Percentiles rank a stretch among this genome's conserved stretches.
phyloP scores from a whole-genome alignment of 1,140 invertebrate species.

The Nomia melanderi region DNA sequence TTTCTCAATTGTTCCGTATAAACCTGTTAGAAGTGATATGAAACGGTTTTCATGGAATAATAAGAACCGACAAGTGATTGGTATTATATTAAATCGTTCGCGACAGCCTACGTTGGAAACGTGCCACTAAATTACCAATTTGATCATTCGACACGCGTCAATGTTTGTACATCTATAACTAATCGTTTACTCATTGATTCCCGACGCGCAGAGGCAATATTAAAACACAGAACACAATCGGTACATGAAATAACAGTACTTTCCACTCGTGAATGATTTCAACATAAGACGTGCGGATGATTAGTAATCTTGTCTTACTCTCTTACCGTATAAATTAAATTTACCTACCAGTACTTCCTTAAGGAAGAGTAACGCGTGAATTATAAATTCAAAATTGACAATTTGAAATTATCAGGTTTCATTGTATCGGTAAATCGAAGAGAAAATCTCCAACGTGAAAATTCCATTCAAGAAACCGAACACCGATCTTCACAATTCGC shows the following conservation, averaged over 20 bases:
- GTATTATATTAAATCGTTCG: background rate
- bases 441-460: background rate
- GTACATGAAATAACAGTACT: conserved; percentile 32
- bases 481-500: conserved; percentile 11
- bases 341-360: no score
- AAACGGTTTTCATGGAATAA: no score
- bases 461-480: conserved; percentile 23
- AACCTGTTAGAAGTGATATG: no score
- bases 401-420: no score
- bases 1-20: no score
- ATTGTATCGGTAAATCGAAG: no score
- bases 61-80: no score
- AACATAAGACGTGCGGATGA: background rate
- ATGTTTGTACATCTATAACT: background rate
- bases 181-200: conserved; percentile 41
- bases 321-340: no score
- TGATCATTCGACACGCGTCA: background rate
- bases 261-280: background rate
- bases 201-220: conserved; percentile 9
- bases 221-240: conserved; percentile 14
- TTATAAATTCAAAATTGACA: no score
- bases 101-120: background rate
- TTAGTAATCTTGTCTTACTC: background rate
- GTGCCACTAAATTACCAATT: conserved; percentile 6
- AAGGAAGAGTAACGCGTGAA: no score